Evolutionary conservation across 2,113 vertebrate genomes (phyloP), one percentile per base, ranked within the genome.

Genomic region (Datnioides undecimradiatus): DNA sequence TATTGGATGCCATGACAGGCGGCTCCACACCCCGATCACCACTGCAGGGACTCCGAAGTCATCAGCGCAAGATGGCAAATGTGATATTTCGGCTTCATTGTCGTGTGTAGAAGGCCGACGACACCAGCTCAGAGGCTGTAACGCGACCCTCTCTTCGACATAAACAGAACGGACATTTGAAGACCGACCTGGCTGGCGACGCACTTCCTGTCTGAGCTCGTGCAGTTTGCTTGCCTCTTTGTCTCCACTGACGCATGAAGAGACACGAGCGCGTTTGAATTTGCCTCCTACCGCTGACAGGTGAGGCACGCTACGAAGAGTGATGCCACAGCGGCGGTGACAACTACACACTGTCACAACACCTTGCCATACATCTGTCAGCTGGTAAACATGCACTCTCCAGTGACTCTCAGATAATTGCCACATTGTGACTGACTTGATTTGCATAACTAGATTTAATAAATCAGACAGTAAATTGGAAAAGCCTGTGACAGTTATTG

Each of bases 341-440:
- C 54, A 66, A 48, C 33, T 16, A 23, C 84, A 71, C 62, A 62
- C 64, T 46, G 59, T 38, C 65, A 29, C 51, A 43, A 76, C 83
- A 82, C 82, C 75, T 85, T 80, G 72, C 79, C 63, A 80, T 77
- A 65, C 81, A 87, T 73, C 79, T 84, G 87, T 86, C 83, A 75
- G 71, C 64, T 80, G 25, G 80, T 81, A 77, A 84, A 82, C 75
- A 74, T 49, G 59, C 71, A 54, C 45, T 79, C 77, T 67, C 62
- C 55, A 45, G 76, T 73, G 87, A 70, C 69, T 83, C 65, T 75
- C 51, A 27, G 52, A 62, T 88, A 86, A 88, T 86, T 85, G 84
- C 65, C 70, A 76, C 60, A 83, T 87, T 80, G 80, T 69, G 62
- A 79, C 48, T 66, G 62, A 78, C 38, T 78, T 72, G 38, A 87